A percentile compares a stretch with the other conserved stretches of the same genome.
phyloP scores from a whole-genome alignment of 2,888 invertebrate species.

The Hyppa rectilinea region DNA sequence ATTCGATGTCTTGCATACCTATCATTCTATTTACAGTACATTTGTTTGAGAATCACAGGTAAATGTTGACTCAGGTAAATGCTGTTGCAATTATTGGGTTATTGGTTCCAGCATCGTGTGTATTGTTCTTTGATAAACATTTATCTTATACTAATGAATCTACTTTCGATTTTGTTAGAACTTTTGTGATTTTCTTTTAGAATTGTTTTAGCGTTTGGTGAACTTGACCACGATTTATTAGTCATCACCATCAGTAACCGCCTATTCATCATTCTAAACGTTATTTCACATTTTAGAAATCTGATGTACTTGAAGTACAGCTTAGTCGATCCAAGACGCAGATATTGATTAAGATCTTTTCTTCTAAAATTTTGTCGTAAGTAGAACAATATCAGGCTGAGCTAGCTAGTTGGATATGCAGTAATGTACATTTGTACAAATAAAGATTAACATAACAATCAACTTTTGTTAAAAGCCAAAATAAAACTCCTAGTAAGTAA shows the following conservation, averaged over 20 bases:
- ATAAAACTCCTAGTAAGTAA: neutral
- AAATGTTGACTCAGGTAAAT: constrained; percentile 40
- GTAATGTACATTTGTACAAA: too few species aligned
- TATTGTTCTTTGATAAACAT: constrained; percentile 48
- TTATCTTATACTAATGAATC: constrained; percentile 54
- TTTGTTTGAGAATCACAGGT: constrained; percentile 23
- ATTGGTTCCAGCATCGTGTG: constrained; percentile 12
- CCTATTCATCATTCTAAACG: neutral
- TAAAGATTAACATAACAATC: neutral
- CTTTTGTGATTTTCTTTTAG: constrained; percentile 20
- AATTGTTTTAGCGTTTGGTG: constrained; percentile 4
- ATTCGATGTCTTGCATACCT: constrained; percentile 1
- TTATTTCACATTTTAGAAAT: neutral
- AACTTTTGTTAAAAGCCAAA: neutral
- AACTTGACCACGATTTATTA: constrained; percentile 33
- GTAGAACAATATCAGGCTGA: neutral
- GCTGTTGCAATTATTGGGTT: constrained; percentile 24
- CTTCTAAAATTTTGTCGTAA: neutral
- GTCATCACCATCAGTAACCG: constrained; percentile 8
- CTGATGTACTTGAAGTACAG: neutral
- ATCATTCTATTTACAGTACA: constrained; percentile 1
- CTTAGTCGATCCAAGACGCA: neutral
- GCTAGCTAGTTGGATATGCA: neutral
- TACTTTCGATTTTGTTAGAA: constrained; percentile 18
- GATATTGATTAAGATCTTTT: neutral